Evolutionary conservation across 2,888 invertebrate genomes (phyloP).

Genomic region (Lottia scabra): DNA sequence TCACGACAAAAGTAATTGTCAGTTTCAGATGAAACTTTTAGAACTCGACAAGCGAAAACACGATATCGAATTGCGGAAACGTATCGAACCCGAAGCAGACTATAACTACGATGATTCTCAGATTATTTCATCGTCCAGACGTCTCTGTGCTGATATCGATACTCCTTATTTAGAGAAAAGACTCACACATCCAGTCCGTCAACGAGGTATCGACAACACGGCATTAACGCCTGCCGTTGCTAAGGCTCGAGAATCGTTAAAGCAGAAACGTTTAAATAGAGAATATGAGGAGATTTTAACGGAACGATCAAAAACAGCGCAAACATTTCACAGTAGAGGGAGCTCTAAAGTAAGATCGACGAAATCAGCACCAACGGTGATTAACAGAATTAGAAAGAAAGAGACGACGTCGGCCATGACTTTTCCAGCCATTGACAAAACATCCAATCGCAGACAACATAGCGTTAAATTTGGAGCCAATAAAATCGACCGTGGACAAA

Average conservation of each 20-base stretch:
- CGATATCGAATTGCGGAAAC: slow-evolving; percentile 49
- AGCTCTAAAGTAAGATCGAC: neutral
- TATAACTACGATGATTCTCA: slow-evolving; percentile 57
- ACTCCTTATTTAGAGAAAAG: slow-evolving; percentile 52
- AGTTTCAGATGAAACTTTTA: slow-evolving; percentile 59
- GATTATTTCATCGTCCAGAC: slow-evolving; percentile 46
- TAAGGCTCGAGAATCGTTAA: slow-evolving; percentile 48
- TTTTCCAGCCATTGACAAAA: neutral
- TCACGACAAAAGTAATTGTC: slow-evolving; percentile 47
- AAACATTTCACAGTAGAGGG: neutral
- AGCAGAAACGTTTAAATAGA: slow-evolving; percentile 27
- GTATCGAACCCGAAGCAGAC: slow-evolving; percentile 52
- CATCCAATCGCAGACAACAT: neutral
- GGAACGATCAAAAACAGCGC: neutral
- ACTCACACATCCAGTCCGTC: slow-evolving; percentile 46
- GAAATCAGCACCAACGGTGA: neutral
- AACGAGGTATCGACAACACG: slow-evolving; percentile 42
- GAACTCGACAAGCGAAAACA: slow-evolving; percentile 55
- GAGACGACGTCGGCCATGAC: neutral
- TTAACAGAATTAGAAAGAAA: neutral
- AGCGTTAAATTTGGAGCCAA: neutral
- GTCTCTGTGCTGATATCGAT: slow-evolving; percentile 48
- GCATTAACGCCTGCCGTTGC: slow-evolving; percentile 50
- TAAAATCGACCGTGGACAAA: neutral
- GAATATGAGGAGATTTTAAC: slow-evolving; percentile 16